A percentile compares a stretch with the other conserved stretches of the same genome.
Evolutionary conservation across 23 tunicate genomes (phyloP).

Genomic region (Corella eumyota): DNA sequence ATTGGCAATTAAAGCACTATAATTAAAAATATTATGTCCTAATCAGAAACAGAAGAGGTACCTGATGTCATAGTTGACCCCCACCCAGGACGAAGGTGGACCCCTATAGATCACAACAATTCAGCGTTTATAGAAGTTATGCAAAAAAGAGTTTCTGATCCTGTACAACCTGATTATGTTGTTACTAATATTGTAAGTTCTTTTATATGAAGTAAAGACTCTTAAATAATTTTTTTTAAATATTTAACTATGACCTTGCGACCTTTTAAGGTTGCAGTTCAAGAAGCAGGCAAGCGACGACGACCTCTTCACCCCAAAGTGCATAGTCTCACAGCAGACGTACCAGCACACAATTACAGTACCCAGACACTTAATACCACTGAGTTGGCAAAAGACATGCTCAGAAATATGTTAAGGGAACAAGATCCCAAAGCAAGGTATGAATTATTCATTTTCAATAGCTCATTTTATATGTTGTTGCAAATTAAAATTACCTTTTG

Average conservation of each 20-base stretch:
- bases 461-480: no score
- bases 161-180: conserved; percentile 32
- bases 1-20: no score
- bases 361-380: conserved; percentile 68
- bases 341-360: conserved; percentile 68
- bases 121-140: conserved; percentile 4
- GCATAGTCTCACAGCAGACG: conserved; percentile 14
- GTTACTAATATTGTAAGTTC: conserved; percentile 24
- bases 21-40: no score
- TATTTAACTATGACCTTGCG: no score
- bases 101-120: conserved; percentile 40
- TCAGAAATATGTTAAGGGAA: conserved; percentile 44
- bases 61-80: no score
- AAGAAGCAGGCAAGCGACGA: conserved; percentile 54
- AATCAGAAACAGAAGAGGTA: no score
- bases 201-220: no score
- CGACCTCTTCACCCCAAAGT: conserved; percentile 29
- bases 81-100: conserved; percentile 12
- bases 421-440: conserved; percentile 52
- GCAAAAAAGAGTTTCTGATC: conserved; percentile 1
- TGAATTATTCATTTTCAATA: not conserved
- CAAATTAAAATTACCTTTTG: no score
- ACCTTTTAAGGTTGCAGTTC: conserved; percentile 50
- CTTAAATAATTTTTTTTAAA: no score
- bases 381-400: conserved; percentile 45